Evolutionary conservation across 2,797 vertebrate species (phyloP).

Genomic region (Hafferia zeledoni): DNA sequence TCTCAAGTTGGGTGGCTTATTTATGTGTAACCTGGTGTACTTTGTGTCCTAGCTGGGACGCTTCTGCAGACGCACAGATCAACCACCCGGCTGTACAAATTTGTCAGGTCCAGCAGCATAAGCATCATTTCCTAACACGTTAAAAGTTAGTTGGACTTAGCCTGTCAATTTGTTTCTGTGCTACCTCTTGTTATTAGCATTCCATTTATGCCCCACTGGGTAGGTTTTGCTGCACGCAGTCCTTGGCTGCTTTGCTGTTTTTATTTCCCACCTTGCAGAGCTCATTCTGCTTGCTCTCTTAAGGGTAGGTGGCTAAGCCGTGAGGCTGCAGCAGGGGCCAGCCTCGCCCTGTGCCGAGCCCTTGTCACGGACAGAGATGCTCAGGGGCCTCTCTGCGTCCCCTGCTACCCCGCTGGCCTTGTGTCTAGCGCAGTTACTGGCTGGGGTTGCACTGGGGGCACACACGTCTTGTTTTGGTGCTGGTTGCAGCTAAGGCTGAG

Average conservation of each 20-base stretch:
- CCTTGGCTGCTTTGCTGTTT: background rate
- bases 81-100: background rate
- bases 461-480: fast-evolving
- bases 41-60: background rate
- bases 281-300: fast-evolving
- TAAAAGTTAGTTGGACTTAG: background rate
- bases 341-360: fast-evolving
- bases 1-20: background rate
- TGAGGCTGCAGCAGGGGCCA: background rate
- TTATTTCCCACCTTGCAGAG: background rate
- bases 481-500: background rate
- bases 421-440: fast-evolving
- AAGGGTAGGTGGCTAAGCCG: background rate
- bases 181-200: background rate
- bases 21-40: fast-evolving
- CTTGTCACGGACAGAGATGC: fast-evolving
- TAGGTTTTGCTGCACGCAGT: background rate
- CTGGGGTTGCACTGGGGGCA: fast-evolving
- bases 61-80: background rate
- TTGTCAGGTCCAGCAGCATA: background rate
- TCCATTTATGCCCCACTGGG: background rate
- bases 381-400: fast-evolving
- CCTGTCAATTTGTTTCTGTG: background rate
- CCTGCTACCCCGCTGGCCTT: background rate
- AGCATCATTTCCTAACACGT: background rate